Percentiles rank a stretch among this genome's conserved stretches.
Conservation (phyloP, 1,140 invertebrate species). For the Papilio glaucus region DNA sequence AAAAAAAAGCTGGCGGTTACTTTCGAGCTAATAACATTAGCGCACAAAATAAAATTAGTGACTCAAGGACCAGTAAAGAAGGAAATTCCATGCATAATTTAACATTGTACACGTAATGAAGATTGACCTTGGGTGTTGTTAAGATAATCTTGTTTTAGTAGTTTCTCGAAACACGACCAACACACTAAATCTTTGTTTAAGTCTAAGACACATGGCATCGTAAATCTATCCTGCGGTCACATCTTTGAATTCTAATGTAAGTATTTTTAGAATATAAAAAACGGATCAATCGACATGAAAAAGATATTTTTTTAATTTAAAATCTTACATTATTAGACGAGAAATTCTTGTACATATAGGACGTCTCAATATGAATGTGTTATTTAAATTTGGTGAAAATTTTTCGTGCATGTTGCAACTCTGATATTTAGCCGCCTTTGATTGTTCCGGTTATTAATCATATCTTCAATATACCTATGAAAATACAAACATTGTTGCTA, state of each 20-base stretch:
- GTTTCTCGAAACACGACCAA: conserved; percentile 34
- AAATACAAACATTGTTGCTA: too few relatives aligned
- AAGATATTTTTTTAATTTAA: too few relatives aligned
- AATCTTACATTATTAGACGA: too few relatives aligned
- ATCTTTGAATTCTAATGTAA: conserved; percentile 3
- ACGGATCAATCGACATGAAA: too few relatives aligned
- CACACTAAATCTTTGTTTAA: conserved; percentile 64
- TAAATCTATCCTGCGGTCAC: neutral
- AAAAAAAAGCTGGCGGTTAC: neutral
- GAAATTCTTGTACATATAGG: too few relatives aligned
- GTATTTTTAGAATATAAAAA: too few relatives aligned
- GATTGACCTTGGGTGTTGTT: conserved; percentile 20
- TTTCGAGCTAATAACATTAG: conserved; percentile 11
- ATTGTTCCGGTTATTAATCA: too few relatives aligned
- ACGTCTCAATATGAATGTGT: too few relatives aligned
- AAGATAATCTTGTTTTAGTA: conserved; percentile 27
- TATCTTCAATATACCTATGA: too few relatives aligned
- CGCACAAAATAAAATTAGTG: conserved; percentile 11
- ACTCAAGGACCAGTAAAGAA: neutral
- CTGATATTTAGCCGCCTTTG: too few relatives aligned
- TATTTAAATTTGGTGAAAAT: too few relatives aligned
- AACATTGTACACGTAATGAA: conserved; percentile 22
- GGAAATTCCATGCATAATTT: conserved; percentile 17
- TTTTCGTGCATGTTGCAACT: too few relatives aligned
- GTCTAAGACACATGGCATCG: conserved; percentile 48